phyloP scores from a whole-genome alignment of 2,888 invertebrate species.

The Biston stratarius region DNA sequence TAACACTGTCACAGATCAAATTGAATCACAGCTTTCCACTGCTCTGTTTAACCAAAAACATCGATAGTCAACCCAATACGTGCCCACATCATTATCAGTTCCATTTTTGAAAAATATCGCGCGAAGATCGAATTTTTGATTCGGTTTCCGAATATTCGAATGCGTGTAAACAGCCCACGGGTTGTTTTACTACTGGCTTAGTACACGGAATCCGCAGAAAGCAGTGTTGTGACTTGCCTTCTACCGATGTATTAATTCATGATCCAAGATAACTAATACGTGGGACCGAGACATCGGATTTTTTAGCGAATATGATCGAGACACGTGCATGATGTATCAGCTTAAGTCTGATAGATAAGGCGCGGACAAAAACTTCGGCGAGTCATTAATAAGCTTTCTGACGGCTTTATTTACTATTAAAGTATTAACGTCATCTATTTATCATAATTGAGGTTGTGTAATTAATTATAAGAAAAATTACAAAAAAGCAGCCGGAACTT shows the following conservation, averaged over 20 bases:
- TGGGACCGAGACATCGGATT: slow-evolving; percentile 58
- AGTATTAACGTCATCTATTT: slow-evolving; percentile 40
- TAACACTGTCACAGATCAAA: slow-evolving; percentile 41
- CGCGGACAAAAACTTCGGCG: slow-evolving; percentile 31
- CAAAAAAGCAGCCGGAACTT: neutral
- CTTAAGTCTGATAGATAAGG: slow-evolving; percentile 29
- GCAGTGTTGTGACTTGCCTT: slow-evolving; percentile 51
- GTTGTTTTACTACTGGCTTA: slow-evolving; percentile 72
- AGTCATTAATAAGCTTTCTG: slow-evolving; percentile 43
- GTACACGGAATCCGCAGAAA: slow-evolving; percentile 55
- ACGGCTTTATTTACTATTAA: slow-evolving; percentile 35
- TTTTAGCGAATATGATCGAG: slow-evolving; percentile 52
- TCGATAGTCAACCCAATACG: slow-evolving; percentile 50
- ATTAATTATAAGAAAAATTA: slow-evolving; percentile 20
- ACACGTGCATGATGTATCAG: slow-evolving; percentile 51
- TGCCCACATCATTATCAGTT: slow-evolving; percentile 44
- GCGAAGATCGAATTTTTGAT: slow-evolving; percentile 24
- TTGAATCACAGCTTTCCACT: slow-evolving; percentile 47
- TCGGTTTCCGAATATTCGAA: slow-evolving; percentile 58
- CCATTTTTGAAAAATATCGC: slow-evolving; percentile 51
- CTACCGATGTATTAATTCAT: slow-evolving; percentile 66
- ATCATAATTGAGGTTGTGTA: slow-evolving; percentile 33
- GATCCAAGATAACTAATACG: slow-evolving; percentile 67
- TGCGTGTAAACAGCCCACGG: slow-evolving; percentile 72
- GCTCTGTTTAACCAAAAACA: slow-evolving; percentile 52